Conservation (phyloP, 1,140 invertebrate genomes). For the Colletes latitarsis region DNA sequence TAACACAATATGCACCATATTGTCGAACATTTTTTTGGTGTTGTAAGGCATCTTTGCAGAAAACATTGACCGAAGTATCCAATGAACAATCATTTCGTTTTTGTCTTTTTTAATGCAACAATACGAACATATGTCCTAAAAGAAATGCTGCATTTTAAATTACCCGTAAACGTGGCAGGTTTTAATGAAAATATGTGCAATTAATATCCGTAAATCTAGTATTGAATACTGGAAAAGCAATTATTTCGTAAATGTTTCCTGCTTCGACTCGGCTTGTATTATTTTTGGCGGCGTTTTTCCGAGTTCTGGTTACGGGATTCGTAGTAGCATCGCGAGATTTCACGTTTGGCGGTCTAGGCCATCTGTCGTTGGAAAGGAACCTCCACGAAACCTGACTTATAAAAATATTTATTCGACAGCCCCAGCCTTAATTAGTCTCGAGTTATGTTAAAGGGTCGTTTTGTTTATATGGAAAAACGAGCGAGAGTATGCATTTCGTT, state of each 20-base stretch:
- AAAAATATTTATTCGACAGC: conserved; percentile 13
- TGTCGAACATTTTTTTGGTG: no score
- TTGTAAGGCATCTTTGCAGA: no score
- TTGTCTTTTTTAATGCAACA: no score
- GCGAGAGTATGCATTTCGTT: conserved; percentile 3
- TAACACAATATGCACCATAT: no score
- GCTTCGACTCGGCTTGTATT: not conserved
- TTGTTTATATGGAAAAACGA: not conserved
- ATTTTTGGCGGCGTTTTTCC: not conserved
- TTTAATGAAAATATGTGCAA: no score
- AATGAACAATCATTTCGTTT: no score
- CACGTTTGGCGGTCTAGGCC: not conserved
- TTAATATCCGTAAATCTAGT: no score
- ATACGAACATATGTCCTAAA: no score
- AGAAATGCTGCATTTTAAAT: no score
- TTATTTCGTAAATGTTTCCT: not conserved
- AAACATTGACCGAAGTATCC: no score
- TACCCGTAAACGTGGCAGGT: no score
- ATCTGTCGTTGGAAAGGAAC: not conserved
- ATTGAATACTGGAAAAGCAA: no score
- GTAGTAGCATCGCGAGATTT: not conserved
- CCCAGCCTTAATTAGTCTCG: conserved; percentile 11
- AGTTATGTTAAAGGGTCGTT: not conserved
- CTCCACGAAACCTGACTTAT: not conserved
- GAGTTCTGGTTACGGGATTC: not conserved